These are phyloP conservation scores for Tiliacea aurago DNA, from an alignment of 2,888 invertebrate species.

Conservation along the genomic window DNA sequence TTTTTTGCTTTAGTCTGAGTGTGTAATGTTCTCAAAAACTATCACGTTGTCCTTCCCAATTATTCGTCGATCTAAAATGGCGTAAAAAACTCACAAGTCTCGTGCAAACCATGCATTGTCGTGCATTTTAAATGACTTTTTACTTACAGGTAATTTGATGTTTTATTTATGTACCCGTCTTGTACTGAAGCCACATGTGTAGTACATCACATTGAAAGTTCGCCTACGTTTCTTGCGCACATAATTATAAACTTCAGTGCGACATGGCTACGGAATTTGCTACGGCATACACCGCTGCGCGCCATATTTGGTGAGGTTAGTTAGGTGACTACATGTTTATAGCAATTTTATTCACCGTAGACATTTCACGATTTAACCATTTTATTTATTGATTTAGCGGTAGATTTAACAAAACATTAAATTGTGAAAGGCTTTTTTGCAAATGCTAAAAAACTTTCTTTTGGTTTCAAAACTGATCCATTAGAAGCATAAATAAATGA, in stretches of 20 bases:
- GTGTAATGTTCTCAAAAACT: too few species aligned
- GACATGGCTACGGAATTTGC: slow-evolving; percentile 32
- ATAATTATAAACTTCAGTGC: slow-evolving; percentile 31
- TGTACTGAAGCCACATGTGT: slow-evolving; percentile 13
- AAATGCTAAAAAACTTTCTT: slow-evolving; percentile 35
- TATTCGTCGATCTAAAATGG: not conserved
- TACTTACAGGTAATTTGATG: not conserved
- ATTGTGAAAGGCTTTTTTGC: slow-evolving; percentile 34
- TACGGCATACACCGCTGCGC: slow-evolving; percentile 41
- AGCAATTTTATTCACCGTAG: slow-evolving; percentile 25
- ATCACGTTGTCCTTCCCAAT: too few species aligned
- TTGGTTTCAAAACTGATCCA: slow-evolving; percentile 5
- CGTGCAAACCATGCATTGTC: not conserved
- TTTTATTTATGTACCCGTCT: slow-evolving; percentile 12
- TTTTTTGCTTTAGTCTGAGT: too few species aligned
- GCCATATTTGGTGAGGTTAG: slow-evolving; percentile 50
- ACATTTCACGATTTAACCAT: slow-evolving; percentile 40
- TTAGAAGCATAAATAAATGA: slow-evolving; percentile 14
- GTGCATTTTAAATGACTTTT: not conserved
- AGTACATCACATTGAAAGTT: slow-evolving; percentile 36
- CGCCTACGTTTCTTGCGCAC: slow-evolving; percentile 16
- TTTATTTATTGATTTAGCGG: slow-evolving; percentile 25
- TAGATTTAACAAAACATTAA: not conserved
- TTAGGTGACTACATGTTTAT: slow-evolving; percentile 24
- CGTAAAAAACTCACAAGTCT: not conserved